A percentile compares a stretch with the other conserved stretches of the same genome.
These are phyloP conservation scores for Antennarius maculatus DNA, from an alignment of 2,797 vertebrate genomes.

Conservation along the genomic window DNA sequence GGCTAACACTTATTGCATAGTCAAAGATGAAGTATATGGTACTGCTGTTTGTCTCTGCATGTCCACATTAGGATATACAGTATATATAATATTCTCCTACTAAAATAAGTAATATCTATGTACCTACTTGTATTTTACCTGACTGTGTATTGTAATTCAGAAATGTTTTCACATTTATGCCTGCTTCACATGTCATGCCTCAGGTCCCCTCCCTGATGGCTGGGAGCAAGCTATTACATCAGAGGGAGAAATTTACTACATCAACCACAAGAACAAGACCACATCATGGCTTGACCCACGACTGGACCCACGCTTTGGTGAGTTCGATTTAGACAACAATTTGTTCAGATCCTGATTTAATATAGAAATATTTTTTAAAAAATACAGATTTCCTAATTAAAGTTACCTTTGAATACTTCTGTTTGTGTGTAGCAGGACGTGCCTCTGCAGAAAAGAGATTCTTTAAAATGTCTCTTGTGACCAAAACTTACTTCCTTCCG, in stretches of 20 bases:
- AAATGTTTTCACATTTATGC: neutral
- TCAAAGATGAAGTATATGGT: neutral
- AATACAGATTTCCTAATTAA: too few relatives aligned
- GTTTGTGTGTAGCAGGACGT: neutral
- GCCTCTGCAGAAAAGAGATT: neutral
- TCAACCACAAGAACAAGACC: constrained; percentile 99
- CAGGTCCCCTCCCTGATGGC: constrained; percentile 97
- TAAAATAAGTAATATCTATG: neutral
- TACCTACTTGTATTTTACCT: neutral
- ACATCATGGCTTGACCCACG: constrained; percentile 99
- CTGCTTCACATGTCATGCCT: constrained; percentile 68
- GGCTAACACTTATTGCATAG: neutral
- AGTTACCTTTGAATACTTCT: too few relatives aligned
- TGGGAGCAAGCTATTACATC: constrained; percentile 99
- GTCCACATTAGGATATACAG: too few relatives aligned
- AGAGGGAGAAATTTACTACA: constrained; percentile 99
- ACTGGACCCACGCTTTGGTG: constrained; percentile 96
- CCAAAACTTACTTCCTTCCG: constrained; percentile 10
- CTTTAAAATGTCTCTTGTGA: constrained; percentile 2
- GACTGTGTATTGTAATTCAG: neutral
- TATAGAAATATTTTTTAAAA: too few relatives aligned
- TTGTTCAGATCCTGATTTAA: neutral
- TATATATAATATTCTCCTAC: neutral
- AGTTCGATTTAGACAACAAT: constrained; percentile 61
- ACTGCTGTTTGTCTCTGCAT: neutral